Conservation (phyloP, 2,797 vertebrate species). For the Ceryle rudis region DNA sequence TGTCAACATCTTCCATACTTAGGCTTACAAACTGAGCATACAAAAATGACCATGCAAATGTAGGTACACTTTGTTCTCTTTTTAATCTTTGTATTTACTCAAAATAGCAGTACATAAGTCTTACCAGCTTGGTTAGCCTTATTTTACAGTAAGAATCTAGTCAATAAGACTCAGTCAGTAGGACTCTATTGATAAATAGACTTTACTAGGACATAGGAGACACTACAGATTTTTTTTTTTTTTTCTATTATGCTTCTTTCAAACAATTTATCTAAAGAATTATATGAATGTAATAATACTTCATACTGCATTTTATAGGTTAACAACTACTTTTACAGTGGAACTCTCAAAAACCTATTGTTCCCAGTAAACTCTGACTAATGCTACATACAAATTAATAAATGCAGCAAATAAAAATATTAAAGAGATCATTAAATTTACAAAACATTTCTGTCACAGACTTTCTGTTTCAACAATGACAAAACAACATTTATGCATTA, state of each 20-base stretch:
- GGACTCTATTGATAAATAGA: not conserved
- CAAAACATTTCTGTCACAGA: not conserved
- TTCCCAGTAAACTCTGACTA: not conserved
- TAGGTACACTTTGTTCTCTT: not conserved
- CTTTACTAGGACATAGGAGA: not conserved
- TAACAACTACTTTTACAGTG: not conserved
- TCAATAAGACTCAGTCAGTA: no score
- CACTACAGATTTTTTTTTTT: fast-evolving
- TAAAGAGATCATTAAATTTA: not conserved
- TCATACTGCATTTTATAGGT: not conserved
- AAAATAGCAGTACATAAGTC: not conserved
- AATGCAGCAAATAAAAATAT: not conserved
- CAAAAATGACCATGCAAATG: not conserved
- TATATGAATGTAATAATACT: not conserved
- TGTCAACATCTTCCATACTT: not conserved
- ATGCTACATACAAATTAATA: not conserved
- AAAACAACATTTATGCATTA: not conserved
- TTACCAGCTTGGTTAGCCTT: not conserved
- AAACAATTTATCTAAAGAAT: not conserved
- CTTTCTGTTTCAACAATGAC: not conserved
- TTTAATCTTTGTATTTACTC: not conserved
- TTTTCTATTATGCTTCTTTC: not conserved
- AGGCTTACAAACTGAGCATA: not conserved
- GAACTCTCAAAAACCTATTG: not conserved
- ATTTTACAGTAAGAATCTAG: not conserved